Evolutionary conservation across 2,888 invertebrate genomes (phyloP).

Genomic region (Blera fallax): DNA sequence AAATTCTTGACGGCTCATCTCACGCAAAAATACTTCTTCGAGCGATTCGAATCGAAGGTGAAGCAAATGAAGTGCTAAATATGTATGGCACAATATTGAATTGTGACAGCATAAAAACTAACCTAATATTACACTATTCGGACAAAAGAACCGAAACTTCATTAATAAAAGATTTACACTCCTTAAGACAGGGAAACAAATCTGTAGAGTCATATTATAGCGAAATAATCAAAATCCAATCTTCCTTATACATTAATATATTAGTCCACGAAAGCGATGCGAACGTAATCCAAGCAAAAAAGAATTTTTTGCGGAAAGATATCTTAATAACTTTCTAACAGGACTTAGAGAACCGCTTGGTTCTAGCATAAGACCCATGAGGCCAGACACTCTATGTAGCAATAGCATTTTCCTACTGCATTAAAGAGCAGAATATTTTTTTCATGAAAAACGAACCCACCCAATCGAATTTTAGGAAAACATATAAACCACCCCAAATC

Average conservation of each 20-base stretch:
- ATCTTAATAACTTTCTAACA: background rate
- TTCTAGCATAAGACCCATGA: slow-evolving; percentile 4
- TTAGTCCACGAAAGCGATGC: background rate
- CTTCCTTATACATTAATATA: background rate
- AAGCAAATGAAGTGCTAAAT: background rate
- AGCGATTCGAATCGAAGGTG: background rate
- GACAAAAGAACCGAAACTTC: too few relatives aligned
- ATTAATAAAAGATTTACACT: too few relatives aligned
- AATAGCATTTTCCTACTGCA: background rate
- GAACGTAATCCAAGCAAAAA: background rate
- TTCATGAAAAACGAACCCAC: background rate
- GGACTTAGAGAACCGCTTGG: slow-evolving; percentile 5
- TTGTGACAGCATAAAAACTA: background rate
- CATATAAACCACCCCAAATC: background rate
- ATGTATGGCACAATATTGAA: background rate
- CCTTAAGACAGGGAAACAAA: too few relatives aligned
- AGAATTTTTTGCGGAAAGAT: background rate
- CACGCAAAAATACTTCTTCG: background rate
- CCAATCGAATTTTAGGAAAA: background rate
- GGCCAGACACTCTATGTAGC: slow-evolving; percentile 2
- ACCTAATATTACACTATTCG: background rate
- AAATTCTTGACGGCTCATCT: background rate
- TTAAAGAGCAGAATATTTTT: slow-evolving; percentile 1
- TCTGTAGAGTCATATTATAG: too few relatives aligned
- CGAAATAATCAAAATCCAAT: background rate